Evolutionary conservation across 2,888 invertebrate species (phyloP).

Genomic region (Pterobdella sp.): DNA sequence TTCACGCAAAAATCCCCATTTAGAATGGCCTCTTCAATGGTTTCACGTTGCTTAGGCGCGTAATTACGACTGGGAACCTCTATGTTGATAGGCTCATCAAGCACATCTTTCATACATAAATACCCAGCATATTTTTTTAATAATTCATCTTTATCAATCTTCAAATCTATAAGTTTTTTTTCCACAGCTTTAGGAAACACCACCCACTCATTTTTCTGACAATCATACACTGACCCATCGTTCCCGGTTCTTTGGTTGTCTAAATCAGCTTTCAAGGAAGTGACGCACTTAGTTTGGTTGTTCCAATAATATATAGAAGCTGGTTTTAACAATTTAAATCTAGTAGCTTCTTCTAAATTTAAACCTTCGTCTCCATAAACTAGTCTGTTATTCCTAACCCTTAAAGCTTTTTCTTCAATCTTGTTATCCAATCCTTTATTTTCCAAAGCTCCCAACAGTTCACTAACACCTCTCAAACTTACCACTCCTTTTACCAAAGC

Average conservation of each 20-base stretch:
- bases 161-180: conserved; percentile 53
- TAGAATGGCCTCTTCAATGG: conserved; percentile 14
- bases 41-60: neutral
- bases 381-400: conserved; percentile 39
- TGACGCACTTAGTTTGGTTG: conserved; percentile 10
- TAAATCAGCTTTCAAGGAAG: conserved; percentile 39
- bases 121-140: conserved; percentile 16
- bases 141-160: conserved; percentile 13
- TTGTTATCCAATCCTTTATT: conserved; percentile 37
- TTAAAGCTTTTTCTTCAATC: neutral
- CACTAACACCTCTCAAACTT: conserved; percentile 40
- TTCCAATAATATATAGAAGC: conserved; percentile 39
- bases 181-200: conserved; percentile 66
- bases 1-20: conserved; percentile 4
- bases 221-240: conserved; percentile 51
- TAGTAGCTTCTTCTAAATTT: conserved; percentile 83
- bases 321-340: conserved; percentile 57
- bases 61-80: neutral
- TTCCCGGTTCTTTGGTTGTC: conserved; percentile 33
- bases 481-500: conserved; percentile 35
- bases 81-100: neutral
- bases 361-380: conserved; percentile 64
- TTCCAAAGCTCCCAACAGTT: conserved; percentile 42
- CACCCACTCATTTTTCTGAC: conserved; percentile 52
- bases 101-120: conserved; percentile 11